Base-by-base conservation (phyloP, 2,888 invertebrate genomes). In the Auanema freiburgensis region DNA sequence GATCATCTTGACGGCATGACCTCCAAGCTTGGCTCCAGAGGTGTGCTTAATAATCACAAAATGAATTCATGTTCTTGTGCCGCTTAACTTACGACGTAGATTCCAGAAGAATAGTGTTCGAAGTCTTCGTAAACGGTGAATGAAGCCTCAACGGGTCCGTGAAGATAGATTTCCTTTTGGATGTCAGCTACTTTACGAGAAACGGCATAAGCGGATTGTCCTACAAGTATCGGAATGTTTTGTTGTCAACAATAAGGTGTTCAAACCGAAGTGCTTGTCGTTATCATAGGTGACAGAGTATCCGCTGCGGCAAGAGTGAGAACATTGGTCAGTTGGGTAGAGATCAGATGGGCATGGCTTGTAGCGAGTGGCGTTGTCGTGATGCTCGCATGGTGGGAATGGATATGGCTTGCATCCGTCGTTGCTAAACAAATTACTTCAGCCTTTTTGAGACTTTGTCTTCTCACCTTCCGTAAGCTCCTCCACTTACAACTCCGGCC, bases 311-410 rank as follows among this genome's bases (percentile, higher is more conserved):
- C 76, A 76, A 21, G 54, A 23, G 33, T 65, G 53, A 43, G 54
- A 52, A 59, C 75, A 76, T 18, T 57, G 62, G 59, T 69, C 63
- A 41, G 71, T 74, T 42, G 79, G 83, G 57, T 74, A 71, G 51
- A 68, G 51, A 53, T 68, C 59, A 16, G 43, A 51, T 40, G 67
- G 72, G 65, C 76, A 76, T 23, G 93, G 93, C 62, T 75, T 25
- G 67, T 71, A 74, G 62, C 88, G 88, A 0, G 87, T 71, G 53
- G 93, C 93, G 59, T 90, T 90, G 0, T 90, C 89, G 84, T 94
- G 93, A 84, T 94, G 94, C 84, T 93, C 93, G 84, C 94, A 94
- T 0, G 92, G 91, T 11, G 89, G 86, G 71, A 94, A 90, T 81
- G 89, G 89, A 84, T 94, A 94, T 0, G 93, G 93, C 73, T 89